A percentile compares a stretch with the other conserved stretches of the same genome.
phyloP scores from a whole-genome alignment of 1,140 invertebrate species.

The Drosophila subobscura region DNA sequence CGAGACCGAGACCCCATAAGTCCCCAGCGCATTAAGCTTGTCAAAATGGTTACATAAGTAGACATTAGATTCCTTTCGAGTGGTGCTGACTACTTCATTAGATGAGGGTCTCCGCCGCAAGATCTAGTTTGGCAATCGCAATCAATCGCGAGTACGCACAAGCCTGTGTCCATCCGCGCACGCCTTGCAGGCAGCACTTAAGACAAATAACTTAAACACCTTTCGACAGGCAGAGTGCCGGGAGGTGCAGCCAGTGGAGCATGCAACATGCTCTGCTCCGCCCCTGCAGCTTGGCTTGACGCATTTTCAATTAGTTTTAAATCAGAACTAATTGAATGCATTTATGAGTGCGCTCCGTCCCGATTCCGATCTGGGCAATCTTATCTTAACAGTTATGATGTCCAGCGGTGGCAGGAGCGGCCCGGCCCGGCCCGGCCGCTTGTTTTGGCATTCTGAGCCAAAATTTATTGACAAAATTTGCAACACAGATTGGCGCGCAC shows the following conservation, averaged over 20 bases:
- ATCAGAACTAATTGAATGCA: conserved; percentile 81
- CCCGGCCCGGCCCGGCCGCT: conserved; percentile 12
- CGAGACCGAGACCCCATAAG: conserved; percentile 35
- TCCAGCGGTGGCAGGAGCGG: conserved; percentile 3
- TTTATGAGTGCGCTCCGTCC: conserved; percentile 24
- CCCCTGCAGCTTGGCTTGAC: conserved; percentile 23
- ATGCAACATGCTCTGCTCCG: conserved; percentile 1
- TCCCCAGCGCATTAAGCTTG: conserved; percentile 66
- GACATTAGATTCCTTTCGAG: conserved; percentile 50
- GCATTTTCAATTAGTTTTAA: conserved; percentile 81
- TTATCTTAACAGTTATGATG: conserved; percentile 80
- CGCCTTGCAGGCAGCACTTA: conserved; percentile 74
- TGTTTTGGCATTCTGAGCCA: conserved; percentile 75
- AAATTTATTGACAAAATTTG: conserved; percentile 82
- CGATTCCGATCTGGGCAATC: conserved; percentile 61
- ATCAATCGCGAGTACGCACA: conserved; percentile 22
- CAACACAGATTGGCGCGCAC: conserved; percentile 61
- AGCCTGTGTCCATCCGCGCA: conserved; percentile 14
- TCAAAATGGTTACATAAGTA: conserved; percentile 75
- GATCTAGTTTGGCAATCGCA: conserved; percentile 1
- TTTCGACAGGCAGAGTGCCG: conserved; percentile 56
- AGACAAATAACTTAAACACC: conserved; percentile 80
- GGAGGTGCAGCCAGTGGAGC: conserved; percentile 10
- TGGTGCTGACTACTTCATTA: conserved; percentile 68
- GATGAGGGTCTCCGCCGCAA: not conserved